Evolutionary conservation across 2,113 vertebrate species (phyloP).

Genomic region (Leptobrachium ailaonicum): DNA sequence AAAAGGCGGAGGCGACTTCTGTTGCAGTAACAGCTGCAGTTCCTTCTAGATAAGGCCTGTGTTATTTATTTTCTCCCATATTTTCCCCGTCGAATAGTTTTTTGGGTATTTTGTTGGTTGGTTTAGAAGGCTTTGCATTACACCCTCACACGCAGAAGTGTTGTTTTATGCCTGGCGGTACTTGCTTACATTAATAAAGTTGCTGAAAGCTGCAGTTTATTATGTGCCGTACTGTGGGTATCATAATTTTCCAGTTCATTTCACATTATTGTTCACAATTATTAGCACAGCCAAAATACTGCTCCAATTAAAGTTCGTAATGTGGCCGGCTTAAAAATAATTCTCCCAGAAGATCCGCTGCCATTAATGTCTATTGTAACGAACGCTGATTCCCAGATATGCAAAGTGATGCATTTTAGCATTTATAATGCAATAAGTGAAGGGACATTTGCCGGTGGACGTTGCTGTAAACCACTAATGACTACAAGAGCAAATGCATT

Average conservation of each 20-base stretch:
- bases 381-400: neutral
- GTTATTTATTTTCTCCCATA: too few relatives aligned
- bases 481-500: conserved; percentile 1
- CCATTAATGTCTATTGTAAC: neutral
- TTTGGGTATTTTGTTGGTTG: too few relatives aligned
- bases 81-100: too few relatives aligned
- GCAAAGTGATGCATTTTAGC: neutral
- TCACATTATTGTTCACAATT: neutral
- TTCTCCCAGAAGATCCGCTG: neutral
- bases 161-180: too few relatives aligned
- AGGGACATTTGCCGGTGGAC: neutral
- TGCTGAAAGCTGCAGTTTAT: neutral
- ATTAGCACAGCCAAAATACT: neutral
- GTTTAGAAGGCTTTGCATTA: too few relatives aligned
- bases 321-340: neutral
- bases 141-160: too few relatives aligned
- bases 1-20: too few relatives aligned
- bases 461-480: neutral
- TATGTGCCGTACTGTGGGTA: neutral
- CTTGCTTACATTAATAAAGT: neutral
- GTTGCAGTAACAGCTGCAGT: too few relatives aligned
- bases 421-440: neutral
- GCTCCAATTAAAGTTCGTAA: neutral
- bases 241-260: conserved; percentile 14
- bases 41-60: too few relatives aligned